Base-by-base conservation (phyloP, 64 coral and sea anemone species). In the Hydrozoanthus tunicans region DNA sequence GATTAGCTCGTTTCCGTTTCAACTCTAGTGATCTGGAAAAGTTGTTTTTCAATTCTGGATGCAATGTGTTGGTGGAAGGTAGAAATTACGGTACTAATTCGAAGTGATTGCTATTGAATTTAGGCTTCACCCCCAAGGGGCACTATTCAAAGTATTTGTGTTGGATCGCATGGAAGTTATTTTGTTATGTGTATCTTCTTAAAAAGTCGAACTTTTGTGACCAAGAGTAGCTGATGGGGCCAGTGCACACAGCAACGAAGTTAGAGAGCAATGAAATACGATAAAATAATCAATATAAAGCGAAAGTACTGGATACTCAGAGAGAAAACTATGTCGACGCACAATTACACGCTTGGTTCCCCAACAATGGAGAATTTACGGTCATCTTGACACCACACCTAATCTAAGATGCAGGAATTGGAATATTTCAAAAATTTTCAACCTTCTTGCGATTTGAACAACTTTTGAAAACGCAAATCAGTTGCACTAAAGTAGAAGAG, bases 361-460 rank as follows among this genome's bases (percentile, higher is more conserved):
- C 32, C 27, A 82, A 82, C 80, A 82, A 83, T 83, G 81, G 81
- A 83, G 81, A 20, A 83, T 83, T 83, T 68, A 83, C 81, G 60
- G 13, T n/a, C 27, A 51, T 23, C 7, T 13, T 13, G 26, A 56
- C 13, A 83, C 60, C 81, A 83, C 81, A 7, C 81, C 81, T 64
- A 68, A 43, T 43, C 32, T 43, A 43, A 43, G 32, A 43, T 43
- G 32, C 32, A 43, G 32, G 32, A 43, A 43, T 43, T 43, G 32
- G 62, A 52, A 52, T 53, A 83, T 66, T 6, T 51, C 64, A 3
- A 17, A n/a, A 83, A 68, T 0, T 54, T 32, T 7, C 12, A 17
- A 83, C n/a, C 60, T 64, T 83, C 15, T 67, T 14, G 51, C 61
- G 67, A 66, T 82, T 32, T 82, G 2, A 9, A 68, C 81, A 83